A percentile compares a stretch with the other conserved stretches of the same genome.
Conservation (phyloP, 2,888 invertebrate species). For the Drosophila mulleri region DNA sequence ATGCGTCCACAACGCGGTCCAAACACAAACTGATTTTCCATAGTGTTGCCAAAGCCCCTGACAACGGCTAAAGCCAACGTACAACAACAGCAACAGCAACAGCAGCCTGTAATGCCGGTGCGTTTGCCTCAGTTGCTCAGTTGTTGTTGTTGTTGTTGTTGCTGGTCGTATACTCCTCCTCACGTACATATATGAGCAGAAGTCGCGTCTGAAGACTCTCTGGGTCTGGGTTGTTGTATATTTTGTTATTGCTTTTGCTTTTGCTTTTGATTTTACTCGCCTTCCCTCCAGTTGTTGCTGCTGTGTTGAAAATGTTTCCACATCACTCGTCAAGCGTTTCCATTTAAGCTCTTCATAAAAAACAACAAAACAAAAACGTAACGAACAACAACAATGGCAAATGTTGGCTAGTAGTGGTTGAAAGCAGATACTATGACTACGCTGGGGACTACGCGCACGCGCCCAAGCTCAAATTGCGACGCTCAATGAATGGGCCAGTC, state of each 20-base stretch:
- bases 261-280: constrained; percentile 42
- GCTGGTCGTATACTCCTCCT: constrained; percentile 52
- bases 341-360: constrained; percentile 73
- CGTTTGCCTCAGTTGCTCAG: constrained; percentile 50
- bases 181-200: constrained; percentile 48
- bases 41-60: constrained; percentile 78
- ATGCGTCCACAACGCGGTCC: constrained; percentile 67
- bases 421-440: constrained; percentile 73
- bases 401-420: constrained; percentile 58
- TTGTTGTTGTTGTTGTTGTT: constrained; percentile 21
- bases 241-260: constrained; percentile 30
- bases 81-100: constrained; percentile 44
- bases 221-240: constrained; percentile 59
- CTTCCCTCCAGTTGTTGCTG: constrained; percentile 44
- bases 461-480: constrained; percentile 73
- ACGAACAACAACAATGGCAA: constrained; percentile 37
- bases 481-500: constrained; percentile 51
- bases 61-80: constrained; percentile 67
- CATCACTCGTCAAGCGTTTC: constrained; percentile 85
- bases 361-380: constrained; percentile 42
- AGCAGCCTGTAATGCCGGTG: constrained; percentile 77
- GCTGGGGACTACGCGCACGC: constrained; percentile 78
- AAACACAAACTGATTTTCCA: constrained; percentile 80
- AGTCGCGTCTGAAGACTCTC: constrained; percentile 64
- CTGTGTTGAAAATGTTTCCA: constrained; percentile 84